Percentiles rank a stretch among this genome's conserved stretches.
Conservation (phyloP, 2,797 vertebrate genomes). For the Sebastes taczanowskii region DNA sequence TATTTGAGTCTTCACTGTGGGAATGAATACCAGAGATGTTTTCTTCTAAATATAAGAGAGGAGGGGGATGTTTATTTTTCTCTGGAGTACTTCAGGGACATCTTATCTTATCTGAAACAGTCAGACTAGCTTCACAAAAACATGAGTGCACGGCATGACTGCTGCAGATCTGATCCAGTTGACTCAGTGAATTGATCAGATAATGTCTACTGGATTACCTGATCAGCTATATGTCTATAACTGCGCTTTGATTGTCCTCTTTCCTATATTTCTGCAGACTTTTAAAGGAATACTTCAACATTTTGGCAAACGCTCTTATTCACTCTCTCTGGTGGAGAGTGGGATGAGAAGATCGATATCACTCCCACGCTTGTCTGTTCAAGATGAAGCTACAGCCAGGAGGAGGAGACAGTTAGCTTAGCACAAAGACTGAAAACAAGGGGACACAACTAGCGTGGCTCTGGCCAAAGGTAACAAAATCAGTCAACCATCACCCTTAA, state of each 20-base stretch:
- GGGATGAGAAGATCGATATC: too few relatives aligned
- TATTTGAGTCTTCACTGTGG: conserved; percentile 2
- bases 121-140: not conserved
- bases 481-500: too few relatives aligned
- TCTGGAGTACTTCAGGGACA: conserved; percentile 24
- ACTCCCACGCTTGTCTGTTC: too few relatives aligned
- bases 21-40: not conserved
- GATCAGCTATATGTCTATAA: not conserved
- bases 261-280: not conserved
- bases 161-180: conserved; percentile 4
- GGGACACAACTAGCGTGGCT: too few relatives aligned
- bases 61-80: conserved; percentile 22
- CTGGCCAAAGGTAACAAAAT: rapidly evolving
- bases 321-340: not conserved
- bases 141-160: not conserved
- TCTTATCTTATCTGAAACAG: conserved; percentile 39
- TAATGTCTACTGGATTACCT: not conserved
- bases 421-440: too few relatives aligned
- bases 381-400: too few relatives aligned
- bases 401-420: too few relatives aligned
- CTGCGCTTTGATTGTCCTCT: not conserved
- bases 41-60: not conserved
- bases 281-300: not conserved
- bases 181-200: not conserved
- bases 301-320: not conserved